Evolutionary conservation across 53 echinoderm and acorn worm genomes (phyloP).

Genomic region (Stichopus horrens): DNA sequence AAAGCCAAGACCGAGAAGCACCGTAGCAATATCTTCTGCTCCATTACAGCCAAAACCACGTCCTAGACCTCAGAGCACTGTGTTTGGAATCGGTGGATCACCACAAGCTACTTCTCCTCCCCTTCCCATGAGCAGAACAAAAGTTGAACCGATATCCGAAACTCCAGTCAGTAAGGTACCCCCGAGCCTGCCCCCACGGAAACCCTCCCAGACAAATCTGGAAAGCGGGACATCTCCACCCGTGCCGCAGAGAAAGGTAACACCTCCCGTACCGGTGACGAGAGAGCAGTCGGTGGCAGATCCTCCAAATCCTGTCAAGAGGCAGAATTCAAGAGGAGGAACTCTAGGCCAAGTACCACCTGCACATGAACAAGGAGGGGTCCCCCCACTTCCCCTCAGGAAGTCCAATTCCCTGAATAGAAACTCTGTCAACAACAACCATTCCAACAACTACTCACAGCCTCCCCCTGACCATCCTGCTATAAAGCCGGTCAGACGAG

Average conservation of each 20-base stretch:
- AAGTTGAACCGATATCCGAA: constrained; percentile 7
- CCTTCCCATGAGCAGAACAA: background rate
- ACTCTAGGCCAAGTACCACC: background rate
- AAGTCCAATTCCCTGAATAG: background rate
- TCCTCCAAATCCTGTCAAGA: background rate
- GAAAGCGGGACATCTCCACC: background rate
- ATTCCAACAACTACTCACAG: background rate
- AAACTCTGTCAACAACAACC: constrained; percentile 10
- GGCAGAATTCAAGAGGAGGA: constrained; percentile 20
- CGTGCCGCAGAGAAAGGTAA: background rate
- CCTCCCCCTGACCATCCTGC: background rate
- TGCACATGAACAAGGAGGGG: background rate
- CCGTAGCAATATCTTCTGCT: background rate
- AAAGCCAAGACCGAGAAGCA: constrained; percentile 40
- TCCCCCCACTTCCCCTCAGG: constrained; percentile 10
- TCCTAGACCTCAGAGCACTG: constrained; percentile 64
- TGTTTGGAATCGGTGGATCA: constrained; percentile 11
- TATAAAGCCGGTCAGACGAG: constrained; percentile 39
- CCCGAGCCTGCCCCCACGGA: background rate
- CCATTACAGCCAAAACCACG: constrained; percentile 50
- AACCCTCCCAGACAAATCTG: background rate
- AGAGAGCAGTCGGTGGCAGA: background rate
- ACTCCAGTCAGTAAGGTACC: background rate
- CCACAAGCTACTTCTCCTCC: background rate
- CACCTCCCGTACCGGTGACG: background rate